Conservation (phyloP, 2,797 vertebrate genomes). For the Lophius americanus region DNA sequence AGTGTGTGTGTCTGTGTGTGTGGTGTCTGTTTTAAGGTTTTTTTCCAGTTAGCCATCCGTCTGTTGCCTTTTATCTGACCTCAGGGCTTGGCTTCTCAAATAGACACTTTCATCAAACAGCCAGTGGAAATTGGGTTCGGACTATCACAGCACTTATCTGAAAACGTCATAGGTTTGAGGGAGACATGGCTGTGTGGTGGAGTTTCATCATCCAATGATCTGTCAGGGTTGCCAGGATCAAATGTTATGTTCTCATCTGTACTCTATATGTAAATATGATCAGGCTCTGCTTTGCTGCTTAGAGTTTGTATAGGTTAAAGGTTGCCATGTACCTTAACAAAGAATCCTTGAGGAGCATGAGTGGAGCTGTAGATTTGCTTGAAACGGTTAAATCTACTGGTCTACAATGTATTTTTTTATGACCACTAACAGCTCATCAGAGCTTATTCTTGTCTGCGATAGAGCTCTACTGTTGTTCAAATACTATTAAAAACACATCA, state of each 20-base stretch:
- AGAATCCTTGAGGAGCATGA: background rate
- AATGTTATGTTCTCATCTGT: conserved; percentile 6
- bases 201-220: conserved; percentile 35
- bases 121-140: conserved; percentile 27
- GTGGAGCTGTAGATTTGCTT: background rate
- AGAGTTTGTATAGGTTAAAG: conserved; percentile 7
- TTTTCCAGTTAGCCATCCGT: conserved; percentile 38
- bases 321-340: background rate
- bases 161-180: conserved; percentile 18
- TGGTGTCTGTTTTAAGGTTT: conserved; percentile 23
- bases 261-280: background rate
- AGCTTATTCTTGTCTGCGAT: background rate
- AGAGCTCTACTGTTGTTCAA: background rate
- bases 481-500: background rate
- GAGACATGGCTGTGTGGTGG: conserved; percentile 17
- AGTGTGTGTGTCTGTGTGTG: conserved; percentile 22
- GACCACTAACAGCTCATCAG: no score
- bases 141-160: conserved; percentile 33
- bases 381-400: background rate
- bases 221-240: conserved; percentile 15
- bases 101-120: conserved; percentile 50
- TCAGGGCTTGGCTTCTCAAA: conserved; percentile 46
- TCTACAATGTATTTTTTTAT: background rate
- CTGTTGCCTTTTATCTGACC: conserved; percentile 52
- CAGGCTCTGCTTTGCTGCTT: background rate